phyloP scores from a whole-genome alignment of 2,888 invertebrate species.

The Steinernema hermaphroditum region DNA sequence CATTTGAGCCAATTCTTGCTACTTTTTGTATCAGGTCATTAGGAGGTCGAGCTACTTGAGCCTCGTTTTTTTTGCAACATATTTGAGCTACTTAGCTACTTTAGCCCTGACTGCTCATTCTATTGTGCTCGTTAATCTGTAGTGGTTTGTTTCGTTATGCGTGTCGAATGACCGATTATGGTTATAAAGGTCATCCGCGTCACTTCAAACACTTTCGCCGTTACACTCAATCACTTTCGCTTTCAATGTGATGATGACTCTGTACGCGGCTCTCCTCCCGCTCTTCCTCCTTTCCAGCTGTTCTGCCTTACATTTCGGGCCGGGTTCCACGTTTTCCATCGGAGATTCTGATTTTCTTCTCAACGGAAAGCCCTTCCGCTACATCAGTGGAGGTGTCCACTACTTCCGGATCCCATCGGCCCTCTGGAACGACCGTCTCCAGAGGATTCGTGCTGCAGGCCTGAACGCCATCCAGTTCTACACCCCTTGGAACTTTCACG shows the following conservation, averaged over 20 bases:
- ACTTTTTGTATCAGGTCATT: too few relatives aligned
- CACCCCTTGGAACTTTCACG: constrained; percentile 54
- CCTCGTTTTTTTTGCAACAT: too few relatives aligned
- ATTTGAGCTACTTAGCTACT: too few relatives aligned
- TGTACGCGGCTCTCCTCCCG: background rate
- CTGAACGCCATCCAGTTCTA: constrained; percentile 61
- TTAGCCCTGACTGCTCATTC: too few relatives aligned
- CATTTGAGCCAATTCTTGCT: too few relatives aligned
- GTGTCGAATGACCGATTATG: constrained; percentile 15
- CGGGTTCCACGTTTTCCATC: background rate
- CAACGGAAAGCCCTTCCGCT: constrained; percentile 75
- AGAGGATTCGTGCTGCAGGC: constrained; percentile 79
- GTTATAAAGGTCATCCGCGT: constrained; percentile 4
- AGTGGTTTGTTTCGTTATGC: too few relatives aligned
- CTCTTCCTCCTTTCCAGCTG: background rate
- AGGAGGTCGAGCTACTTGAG: too few relatives aligned
- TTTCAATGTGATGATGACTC: background rate
- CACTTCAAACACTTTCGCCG: background rate
- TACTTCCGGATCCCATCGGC: constrained; percentile 80
- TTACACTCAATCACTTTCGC: background rate
- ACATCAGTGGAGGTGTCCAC: constrained; percentile 71
- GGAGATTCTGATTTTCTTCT: background rate
- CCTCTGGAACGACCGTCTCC: constrained; percentile 80
- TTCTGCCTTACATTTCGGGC: background rate
- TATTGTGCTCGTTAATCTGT: too few relatives aligned